A percentile compares a stretch with the other conserved stretches of the same genome.
Evolutionary conservation across 37 sponge, comb jelly and placozoan species (phyloP).

Genomic region (Tethya wilhelma): DNA sequence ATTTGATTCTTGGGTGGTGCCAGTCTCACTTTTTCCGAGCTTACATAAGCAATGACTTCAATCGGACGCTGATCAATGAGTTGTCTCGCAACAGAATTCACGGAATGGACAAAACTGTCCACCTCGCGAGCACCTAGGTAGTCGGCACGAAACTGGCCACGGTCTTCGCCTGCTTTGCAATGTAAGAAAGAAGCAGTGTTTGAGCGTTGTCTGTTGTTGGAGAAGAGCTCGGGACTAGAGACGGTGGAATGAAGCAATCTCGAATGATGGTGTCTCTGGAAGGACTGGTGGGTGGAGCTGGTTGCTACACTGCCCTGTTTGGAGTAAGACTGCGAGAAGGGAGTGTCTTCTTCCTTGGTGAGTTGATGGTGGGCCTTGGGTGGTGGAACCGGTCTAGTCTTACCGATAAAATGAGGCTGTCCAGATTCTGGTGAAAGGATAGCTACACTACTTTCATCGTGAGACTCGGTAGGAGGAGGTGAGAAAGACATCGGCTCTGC

Average conservation of each 20-base stretch:
- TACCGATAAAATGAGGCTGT: neutral
- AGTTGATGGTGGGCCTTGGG: neutral
- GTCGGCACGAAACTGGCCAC: conserved; percentile 24
- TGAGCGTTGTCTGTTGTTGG: neutral
- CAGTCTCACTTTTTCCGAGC: conserved; percentile 50
- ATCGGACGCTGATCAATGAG: conserved; percentile 15
- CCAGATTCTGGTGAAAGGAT: neutral
- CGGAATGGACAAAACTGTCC: conserved; percentile 29
- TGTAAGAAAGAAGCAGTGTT: conserved; percentile 27
- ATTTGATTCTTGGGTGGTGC: conserved; percentile 53
- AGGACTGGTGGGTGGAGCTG: neutral
- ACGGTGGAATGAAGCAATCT: neutral
- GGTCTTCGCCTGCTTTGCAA: conserved; percentile 34
- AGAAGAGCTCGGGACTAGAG: conserved; percentile 7
- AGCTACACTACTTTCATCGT: neutral
- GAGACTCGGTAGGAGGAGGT: too few species aligned
- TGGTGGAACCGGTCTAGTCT: conserved; percentile 23
- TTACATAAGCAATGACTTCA: conserved; percentile 58
- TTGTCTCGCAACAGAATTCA: conserved; percentile 39
- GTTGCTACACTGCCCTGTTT: neutral
- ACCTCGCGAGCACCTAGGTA: conserved; percentile 62
- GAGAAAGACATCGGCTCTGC: too few species aligned
- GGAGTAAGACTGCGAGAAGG: neutral
- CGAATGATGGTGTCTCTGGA: neutral
- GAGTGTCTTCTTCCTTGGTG: neutral